Evolutionary conservation across 2,888 invertebrate genomes (phyloP), one percentile per base, ranked within the genome.

Genomic region (Micropterix aruncella): DNA sequence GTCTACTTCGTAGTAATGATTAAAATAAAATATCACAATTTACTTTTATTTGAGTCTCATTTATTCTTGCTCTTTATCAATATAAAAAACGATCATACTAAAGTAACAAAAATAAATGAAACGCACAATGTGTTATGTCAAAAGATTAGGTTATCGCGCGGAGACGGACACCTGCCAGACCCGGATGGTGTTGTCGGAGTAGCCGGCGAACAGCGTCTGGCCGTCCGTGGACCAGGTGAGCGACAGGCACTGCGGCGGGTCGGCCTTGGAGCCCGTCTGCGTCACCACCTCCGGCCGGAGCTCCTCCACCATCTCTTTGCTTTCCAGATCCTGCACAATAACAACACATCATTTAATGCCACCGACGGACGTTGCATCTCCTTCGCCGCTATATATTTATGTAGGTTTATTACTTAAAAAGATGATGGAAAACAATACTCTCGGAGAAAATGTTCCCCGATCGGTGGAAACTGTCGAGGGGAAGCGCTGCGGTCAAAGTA

Each of bases 221-320:
- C 99, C 99, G 63, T 99, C 97, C 42, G 94, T 90, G 47, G 97
- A 97, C 99, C 99, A 99, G 16, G 97, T 95, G 58, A 97, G 74
- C 3, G 94, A 97, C 53, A 94, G 77, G 69, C 99, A 99, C 64
- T 93, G 90, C 40, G 97, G 95, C 53, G 91, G 91, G 58, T 91
- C 91, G 42, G 89, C 82, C 68, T 93, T 93, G 45, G 81, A 74
- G 17, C 75, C 73, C 57, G 80, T 76, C 58, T 71, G 73, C 46
- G 79, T 75, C 49, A 93, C 85, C 54, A 96, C 89, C 60, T 97
- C 97, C n/a, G 95, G 93, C 60, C 86, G 83, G 52, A 99, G 79
- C 67, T 99, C 97, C 66, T 99, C 97, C 53, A 99, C 96, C 79
- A 96, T 92, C 65, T 94, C 92, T 77, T 99, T 99, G 73, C 92